Evolutionary conservation across 2,797 vertebrate species (phyloP), one percentile per base, ranked within the genome.

Genomic region (Notoglanidium macrostoma): DNA sequence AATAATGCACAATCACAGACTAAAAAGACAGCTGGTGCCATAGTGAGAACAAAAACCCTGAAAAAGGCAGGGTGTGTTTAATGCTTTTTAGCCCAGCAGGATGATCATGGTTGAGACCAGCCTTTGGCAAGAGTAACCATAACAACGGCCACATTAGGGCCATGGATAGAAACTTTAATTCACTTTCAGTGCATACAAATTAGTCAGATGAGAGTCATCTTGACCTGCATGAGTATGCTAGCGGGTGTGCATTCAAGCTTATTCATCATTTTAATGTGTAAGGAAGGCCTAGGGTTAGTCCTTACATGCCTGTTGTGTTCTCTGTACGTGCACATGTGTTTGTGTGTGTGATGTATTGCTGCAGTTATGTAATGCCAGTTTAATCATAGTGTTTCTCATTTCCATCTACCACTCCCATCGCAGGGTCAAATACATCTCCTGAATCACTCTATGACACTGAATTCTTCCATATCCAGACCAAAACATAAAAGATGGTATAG

Each of bases 51-150:
- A 77, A 21, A 68, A 86, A 57, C 77, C 57, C 61, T 49, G 35
- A 73, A 61, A 76, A 86, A 90, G 74, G 49, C 44, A 85, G 49
- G 79, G 80, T 61, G 70, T 76, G 78, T 78, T 80, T 89, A 86
- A 89, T 86, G 89, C 89, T 89, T 88, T 90, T 90, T 77, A 85
- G 83, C 83, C 81, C 84, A 89, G 86, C 87, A 85, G 90, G 88
- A 89, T 83, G 80, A 90, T 86, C 87, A 89, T 55, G 81, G 85
- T 88, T 86, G 12, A 68, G 77, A 85, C 65, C 83, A 89, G 85
- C 88, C 88, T 82, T 83, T 23, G n/a, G 90, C 90, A 88, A 72
- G 59, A 85, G 86, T 87, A 87, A 88, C 88, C 88, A 89, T 89
- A 90, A 90, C 90, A 90, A 90, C 83, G 10, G 85, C 76, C 68